Evolutionary conservation across 2,113 vertebrate genomes (phyloP).

Genomic region (Opisthocomus hoazin): DNA sequence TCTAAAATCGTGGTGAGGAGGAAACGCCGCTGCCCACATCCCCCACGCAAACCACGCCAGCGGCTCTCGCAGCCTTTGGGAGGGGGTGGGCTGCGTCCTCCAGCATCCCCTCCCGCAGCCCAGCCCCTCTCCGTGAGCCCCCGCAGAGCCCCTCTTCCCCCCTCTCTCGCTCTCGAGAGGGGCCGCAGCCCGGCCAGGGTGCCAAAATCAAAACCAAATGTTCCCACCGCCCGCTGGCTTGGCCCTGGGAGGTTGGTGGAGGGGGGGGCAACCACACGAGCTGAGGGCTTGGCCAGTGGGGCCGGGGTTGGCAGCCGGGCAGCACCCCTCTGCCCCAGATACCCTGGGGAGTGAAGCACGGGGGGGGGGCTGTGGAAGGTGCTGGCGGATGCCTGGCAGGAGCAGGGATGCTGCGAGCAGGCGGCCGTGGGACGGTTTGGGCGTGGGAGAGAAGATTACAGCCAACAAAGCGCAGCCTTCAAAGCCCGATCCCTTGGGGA

Average conservation of each 20-base stretch:
- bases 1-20: neutral
- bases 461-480: neutral
- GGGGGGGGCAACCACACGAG: neutral
- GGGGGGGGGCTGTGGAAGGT: neutral
- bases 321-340: neutral
- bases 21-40: rapidly evolving
- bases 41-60: neutral
- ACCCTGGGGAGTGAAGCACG: rapidly evolving
- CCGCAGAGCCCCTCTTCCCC: neutral
- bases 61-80: neutral
- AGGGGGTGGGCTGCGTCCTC: neutral
- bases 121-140: neutral
- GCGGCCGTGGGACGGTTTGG: neutral
- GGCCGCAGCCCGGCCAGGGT: neutral
- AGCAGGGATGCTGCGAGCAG: neutral
- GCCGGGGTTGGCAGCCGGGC: neutral
- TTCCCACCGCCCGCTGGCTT: neutral
- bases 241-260: neutral
- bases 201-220: conserved; percentile 23
- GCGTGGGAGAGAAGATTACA: neutral
- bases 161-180: neutral
- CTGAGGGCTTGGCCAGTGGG: neutral
- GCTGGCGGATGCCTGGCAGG: neutral
- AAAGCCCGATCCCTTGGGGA: neutral
- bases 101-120: neutral